These are phyloP conservation scores for Acrocyrtus sp. DNA, from an alignment of 2,888 invertebrate species.

Conservation along the genomic window DNA sequence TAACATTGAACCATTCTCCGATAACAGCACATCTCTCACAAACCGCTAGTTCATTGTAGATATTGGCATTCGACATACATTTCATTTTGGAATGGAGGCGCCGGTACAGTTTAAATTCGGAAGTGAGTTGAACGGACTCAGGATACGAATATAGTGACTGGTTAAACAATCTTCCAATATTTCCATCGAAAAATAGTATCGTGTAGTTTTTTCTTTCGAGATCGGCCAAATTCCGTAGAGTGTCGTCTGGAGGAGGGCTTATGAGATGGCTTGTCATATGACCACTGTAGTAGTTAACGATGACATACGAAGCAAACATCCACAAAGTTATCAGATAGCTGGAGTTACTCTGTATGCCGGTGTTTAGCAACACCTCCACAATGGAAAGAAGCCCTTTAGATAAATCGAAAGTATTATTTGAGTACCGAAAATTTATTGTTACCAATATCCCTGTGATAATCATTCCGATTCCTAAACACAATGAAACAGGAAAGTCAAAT, in stretches of 20 bases:
- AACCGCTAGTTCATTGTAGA: too few relatives aligned
- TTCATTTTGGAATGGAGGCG: too few relatives aligned
- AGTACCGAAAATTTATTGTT: not conserved
- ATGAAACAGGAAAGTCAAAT: not conserved
- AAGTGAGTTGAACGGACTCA: too few relatives aligned
- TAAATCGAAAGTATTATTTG: not conserved
- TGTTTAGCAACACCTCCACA: not conserved
- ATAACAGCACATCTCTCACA: too few relatives aligned
- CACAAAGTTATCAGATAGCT: slow-evolving; percentile 4
- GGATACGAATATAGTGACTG: too few relatives aligned
- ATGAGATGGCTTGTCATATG: slow-evolving; percentile 16
- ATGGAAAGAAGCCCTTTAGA: not conserved
- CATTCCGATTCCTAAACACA: not conserved
- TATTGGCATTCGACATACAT: too few relatives aligned
- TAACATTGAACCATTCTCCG: too few relatives aligned
- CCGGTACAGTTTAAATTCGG: too few relatives aligned
- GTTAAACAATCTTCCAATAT: too few relatives aligned
- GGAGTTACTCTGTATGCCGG: too few relatives aligned
- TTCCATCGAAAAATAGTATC: not conserved
- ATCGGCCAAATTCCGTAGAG: not conserved
- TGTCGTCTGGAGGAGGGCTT: slow-evolving; percentile 11
- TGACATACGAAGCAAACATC: not conserved
- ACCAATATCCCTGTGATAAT: not conserved
- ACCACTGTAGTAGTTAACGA: slow-evolving; percentile 17
- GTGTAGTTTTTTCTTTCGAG: not conserved